phyloP scores from a whole-genome alignment of 2,113 vertebrate genomes.

The Aegotheles bennettii region DNA sequence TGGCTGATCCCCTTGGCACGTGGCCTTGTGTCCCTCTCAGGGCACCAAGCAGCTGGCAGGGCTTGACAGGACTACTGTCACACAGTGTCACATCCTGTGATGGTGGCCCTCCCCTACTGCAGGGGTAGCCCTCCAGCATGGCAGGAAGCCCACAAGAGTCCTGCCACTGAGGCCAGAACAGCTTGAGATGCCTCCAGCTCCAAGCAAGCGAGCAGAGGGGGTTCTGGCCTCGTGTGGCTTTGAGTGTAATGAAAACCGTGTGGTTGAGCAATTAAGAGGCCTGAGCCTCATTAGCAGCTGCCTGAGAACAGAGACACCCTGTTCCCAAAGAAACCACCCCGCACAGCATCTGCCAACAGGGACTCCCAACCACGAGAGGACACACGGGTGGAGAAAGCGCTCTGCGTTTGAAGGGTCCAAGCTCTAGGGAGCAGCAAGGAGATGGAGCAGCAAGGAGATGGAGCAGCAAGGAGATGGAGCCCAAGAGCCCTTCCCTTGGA shows the following conservation, averaged over 20 bases:
- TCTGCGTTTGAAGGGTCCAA: rapidly evolving
- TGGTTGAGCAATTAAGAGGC: neutral
- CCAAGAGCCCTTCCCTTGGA: neutral
- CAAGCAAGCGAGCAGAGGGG: neutral
- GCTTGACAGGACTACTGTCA: rapidly evolving
- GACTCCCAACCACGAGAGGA: neutral
- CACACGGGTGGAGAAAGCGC: neutral
- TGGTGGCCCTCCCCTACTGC: too few species aligned
- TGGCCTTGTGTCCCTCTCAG: neutral
- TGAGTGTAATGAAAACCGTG: neutral
- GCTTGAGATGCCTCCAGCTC: neutral
- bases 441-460: too few species aligned
- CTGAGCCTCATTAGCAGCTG: neutral
- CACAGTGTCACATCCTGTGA: neutral
- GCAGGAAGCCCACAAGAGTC: neutral
- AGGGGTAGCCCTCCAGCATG: neutral
- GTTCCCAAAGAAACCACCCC: neutral
- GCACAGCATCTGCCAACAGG: neutral
- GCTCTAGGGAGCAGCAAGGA: too few species aligned
- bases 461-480: neutral
- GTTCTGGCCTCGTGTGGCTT: neutral
- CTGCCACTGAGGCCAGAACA: neutral
- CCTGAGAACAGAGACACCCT: neutral
- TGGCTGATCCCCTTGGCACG: neutral
- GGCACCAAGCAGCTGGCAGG: neutral